Evolutionary conservation across 2,797 vertebrate species (phyloP), one percentile per base, ranked within the genome.

Genomic region (Pseudochirops cupreus): DNA sequence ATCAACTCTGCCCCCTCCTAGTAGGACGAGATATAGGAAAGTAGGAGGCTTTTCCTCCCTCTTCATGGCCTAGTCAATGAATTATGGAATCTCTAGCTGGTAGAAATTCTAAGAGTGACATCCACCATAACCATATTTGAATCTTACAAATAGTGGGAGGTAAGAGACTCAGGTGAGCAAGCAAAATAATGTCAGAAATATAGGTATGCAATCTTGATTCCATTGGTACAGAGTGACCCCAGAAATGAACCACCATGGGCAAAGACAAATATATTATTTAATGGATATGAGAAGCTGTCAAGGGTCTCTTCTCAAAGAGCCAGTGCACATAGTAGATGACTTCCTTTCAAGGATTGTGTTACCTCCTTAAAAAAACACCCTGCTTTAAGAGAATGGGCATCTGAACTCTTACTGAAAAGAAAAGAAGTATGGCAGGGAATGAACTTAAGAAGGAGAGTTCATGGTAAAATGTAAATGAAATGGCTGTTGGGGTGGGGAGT

Each of bases 61-160:
- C 14, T 82, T 21, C 0, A 24, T 24, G 16, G n/a, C 2, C 24
- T 1, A 18, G 6, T 21, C 2, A 24, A 0, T 21, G 18, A 82
- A 7, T 46, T 26, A 39, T 10, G 3, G 62, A 39, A 13, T 1
- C 1, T 5, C 13, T n/a, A n/a, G 14, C 1, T 7, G 5, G 62
- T 39, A 67, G 31, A 16, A 67, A n/a, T 1, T 33, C 12, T 33
- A n/a, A 16, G 33, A 62, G 31, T 3, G 4, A 67, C 33, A 67
- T 67, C 33, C 5, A 21, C 39, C n/a, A 39, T 18, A 18, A 21
- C 13, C 21, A 1, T 46, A 18, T 0, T 39, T 82, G 67, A 24
- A 46, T 9, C n/a, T 18, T 82, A 24, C n/a, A 46, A 46, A 46
- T 24, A 10, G 5, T 21, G 7, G 18, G 14, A 67, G 12, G 31